Base-by-base conservation (phyloP, 2,113 vertebrate species). In the Tretioscincus oriximinensis region DNA sequence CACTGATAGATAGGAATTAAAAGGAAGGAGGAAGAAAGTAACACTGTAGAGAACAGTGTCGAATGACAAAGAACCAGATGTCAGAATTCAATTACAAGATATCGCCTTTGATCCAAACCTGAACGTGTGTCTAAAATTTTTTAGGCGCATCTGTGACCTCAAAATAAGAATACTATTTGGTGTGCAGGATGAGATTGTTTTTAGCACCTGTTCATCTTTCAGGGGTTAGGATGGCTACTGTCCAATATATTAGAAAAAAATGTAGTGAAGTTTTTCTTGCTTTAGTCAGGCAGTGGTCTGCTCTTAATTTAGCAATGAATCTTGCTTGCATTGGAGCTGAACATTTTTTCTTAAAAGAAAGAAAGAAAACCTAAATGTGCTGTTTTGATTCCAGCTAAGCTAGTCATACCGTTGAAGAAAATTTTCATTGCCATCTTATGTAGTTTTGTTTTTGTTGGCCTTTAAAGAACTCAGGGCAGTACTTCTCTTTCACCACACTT, bases 41-140 rank as follows among this genome's bases (percentile, higher is more conserved):
- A 10, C 12, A 20, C 0, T 0, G 35, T 41, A 45, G 74, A 78
- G 69, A 86, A 60, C 71, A 35, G 77, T 72, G 83, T 45, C 73
- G n/a, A 28, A 45, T 73, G 72, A 26, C 76, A 45, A 68, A 75
- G 66, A 68, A 54, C 9, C 20, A 68, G 69, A 60, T 63, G n/a
- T 69, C 58, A 70, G 45, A 14, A 73, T 47, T 58, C 0, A 71
- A 63, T 85, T 82, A 82, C 79, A 67, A 47, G 16, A 58, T 47
- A 73, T 64, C 51, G 68, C 74, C 61, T 73, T 74, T 80, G 83
- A 71, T 85, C 69, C 75, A 74, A 89, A 77, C 87, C 86, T 81
- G 64, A 84, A 76, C 35, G 35, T 75, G 74, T 75, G 47, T 41
- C 66, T 67, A 51, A 73, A 65, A 47, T 64, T 45, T 41, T 79